Evolutionary conservation across 2,113 vertebrate genomes (phyloP).

Genomic region (human): DNA sequence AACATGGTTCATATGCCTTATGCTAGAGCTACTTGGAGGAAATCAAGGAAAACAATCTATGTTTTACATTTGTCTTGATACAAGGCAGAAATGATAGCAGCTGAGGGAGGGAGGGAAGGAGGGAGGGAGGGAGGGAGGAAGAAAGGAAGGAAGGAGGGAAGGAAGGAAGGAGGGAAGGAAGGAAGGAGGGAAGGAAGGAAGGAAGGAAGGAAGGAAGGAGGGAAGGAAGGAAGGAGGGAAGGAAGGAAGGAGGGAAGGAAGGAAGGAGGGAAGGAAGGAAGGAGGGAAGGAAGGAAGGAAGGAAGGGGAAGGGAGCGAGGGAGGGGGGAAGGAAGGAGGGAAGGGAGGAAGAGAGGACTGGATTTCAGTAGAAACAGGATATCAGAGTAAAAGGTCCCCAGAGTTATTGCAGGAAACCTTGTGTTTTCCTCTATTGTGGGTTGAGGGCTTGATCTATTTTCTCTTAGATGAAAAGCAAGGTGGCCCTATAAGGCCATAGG

Average conservation of each 20-base stretch:
- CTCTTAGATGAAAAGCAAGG: background rate
- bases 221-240: too few species aligned
- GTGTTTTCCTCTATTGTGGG: background rate
- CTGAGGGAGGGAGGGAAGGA: background rate
- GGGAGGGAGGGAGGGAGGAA: accelerated
- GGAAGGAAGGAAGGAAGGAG: too few species aligned
- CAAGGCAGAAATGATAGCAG: background rate
- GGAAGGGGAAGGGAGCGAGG: too few species aligned
- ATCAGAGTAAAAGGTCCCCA: background rate
- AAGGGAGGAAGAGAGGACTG: too few species aligned
- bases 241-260: background rate
- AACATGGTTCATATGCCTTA: background rate
- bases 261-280: too few species aligned
- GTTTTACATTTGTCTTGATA: conserved; percentile 10
- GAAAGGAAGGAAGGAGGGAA: background rate
- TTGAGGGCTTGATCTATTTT: background rate
- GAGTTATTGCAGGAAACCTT: background rate
- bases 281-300: accelerated
- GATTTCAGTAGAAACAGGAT: background rate
- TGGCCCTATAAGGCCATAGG: background rate
- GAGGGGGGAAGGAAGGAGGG: too few species aligned
- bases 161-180: too few species aligned
- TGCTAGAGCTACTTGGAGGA: background rate
- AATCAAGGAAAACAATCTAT: background rate
- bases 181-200: accelerated